Base-by-base conservation (phyloP, 1,140 invertebrate genomes). In the Orius laevigatus region DNA sequence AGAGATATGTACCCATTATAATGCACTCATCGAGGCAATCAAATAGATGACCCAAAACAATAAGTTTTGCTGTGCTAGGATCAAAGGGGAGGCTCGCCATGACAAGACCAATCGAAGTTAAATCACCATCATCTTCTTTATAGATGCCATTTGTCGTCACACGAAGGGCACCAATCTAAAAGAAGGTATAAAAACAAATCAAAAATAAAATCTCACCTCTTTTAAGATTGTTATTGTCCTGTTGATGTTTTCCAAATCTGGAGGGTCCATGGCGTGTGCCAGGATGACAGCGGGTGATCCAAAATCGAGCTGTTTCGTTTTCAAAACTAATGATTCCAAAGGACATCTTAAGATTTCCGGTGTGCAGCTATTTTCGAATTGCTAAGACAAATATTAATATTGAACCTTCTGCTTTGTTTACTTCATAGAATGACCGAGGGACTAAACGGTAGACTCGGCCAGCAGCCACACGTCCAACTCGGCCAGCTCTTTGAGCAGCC, bases 381-480 rank as follows among this genome's bases (percentile, higher is more conserved):
- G 56, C 68, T 72, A 46, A 56, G 57, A 39, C 51, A 20, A 15
- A 43, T 6, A 19, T 43, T 43, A 18, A 5, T n/a, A 11, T 11
- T 43, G 14, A 16, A 18, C 41, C 8, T 11, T 41, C 6, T 8
- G 8, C 39, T 9, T n/a, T 25, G 60, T 63, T 66, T 58, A 75
- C 73, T 8, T 73, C 58, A 63, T 84, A 96, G 62, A 92, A 87
- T 5, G 61, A 40, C 51, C 73, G 69, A 2, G 75, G 66, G 0
- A 98, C 76, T 54, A 97, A 68, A 41, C 91, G 69, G 61, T 92
- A 97, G 2, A 92, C 87, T 55, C 82, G 70, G 0, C 93, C 92
- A 58, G 80, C 73, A 33, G 79, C 72, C 0, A 93, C 76, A 53
- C 93, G 75, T 9, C 93, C 93, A 46, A 85, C 83, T 53, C 93